A percentile compares a stretch with the other conserved stretches of the same genome.
Conservation (phyloP, 1,140 invertebrate species). For the Macrobrachium rosenbergii region DNA sequence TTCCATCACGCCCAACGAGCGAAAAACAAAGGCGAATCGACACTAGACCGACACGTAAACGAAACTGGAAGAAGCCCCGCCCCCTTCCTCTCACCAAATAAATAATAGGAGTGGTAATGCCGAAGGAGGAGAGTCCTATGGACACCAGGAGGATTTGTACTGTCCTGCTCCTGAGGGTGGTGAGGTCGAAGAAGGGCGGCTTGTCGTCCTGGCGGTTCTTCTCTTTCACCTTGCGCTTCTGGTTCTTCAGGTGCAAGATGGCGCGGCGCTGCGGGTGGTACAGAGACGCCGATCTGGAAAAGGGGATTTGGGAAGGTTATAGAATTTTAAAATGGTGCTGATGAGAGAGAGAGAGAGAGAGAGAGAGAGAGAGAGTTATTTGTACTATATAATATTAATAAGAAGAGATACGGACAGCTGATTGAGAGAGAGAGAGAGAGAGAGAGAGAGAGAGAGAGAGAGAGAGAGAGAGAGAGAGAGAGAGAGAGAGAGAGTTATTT, state of each 20-base stretch:
- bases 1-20: too few relatives aligned
- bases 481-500: too few relatives aligned
- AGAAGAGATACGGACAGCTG: background rate
- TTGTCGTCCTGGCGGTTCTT: slow-evolving; percentile 76
- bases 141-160: slow-evolving; percentile 86
- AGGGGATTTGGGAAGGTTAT: too few relatives aligned
- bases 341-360: too few relatives aligned
- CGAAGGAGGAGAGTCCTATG: slow-evolving; percentile 82
- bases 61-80: too few relatives aligned
- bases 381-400: background rate
- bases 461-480: too few relatives aligned
- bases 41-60: background rate
- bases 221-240: slow-evolving; percentile 80
- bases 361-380: background rate
- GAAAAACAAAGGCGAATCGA: background rate
- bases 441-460: too few relatives aligned
- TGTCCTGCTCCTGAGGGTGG: slow-evolving; percentile 85
- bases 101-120: slow-evolving; percentile 89
- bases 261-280: slow-evolving; percentile 91
- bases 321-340: too few relatives aligned
- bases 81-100: slow-evolving; percentile 77
- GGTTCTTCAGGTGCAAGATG: slow-evolving; percentile 91
- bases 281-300: slow-evolving; percentile 81
- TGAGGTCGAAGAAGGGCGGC: slow-evolving; percentile 88
- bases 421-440: too few relatives aligned